Percentiles rank a stretch among this genome's conserved stretches.
Conservation (phyloP, 2,113 vertebrate genomes). For the Sceloporus undulatus region DNA sequence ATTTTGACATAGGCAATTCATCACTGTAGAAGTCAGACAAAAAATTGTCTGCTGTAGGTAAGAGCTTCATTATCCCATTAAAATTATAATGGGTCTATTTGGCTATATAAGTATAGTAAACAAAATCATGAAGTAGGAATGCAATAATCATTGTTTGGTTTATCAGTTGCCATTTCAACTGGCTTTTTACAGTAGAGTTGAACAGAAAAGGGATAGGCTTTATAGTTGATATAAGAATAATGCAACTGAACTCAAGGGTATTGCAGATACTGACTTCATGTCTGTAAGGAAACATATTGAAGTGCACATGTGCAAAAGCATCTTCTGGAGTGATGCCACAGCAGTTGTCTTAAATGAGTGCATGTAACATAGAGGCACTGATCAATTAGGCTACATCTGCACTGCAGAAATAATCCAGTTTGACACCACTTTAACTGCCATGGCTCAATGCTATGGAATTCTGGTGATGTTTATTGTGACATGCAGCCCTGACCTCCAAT, state of each 20-base stretch:
- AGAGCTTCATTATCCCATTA: slow-evolving; percentile 74
- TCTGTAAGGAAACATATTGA: neutral
- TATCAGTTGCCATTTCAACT: slow-evolving; percentile 46
- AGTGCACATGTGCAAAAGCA: neutral
- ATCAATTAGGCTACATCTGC: neutral
- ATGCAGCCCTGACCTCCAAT: too few relatives aligned
- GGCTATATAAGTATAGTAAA: slow-evolving; percentile 60
- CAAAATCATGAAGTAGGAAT: slow-evolving; percentile 56
- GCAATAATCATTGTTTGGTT: slow-evolving; percentile 52
- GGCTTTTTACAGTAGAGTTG: slow-evolving; percentile 42
- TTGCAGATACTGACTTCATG: neutral
- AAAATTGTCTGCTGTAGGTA: slow-evolving; percentile 62
- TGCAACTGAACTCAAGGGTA: neutral
- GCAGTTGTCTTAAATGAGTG: neutral
- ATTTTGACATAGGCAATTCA: slow-evolving; percentile 74
- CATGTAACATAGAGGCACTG: neutral
- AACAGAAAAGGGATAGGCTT: slow-evolving; percentile 17
- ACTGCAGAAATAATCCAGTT: too few relatives aligned
- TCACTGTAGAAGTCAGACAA: slow-evolving; percentile 73
- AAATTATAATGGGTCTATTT: slow-evolving; percentile 58
- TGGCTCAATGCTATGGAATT: too few relatives aligned
- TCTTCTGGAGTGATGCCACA: neutral
- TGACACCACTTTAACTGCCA: too few relatives aligned
- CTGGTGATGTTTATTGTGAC: too few relatives aligned
- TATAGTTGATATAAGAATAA: neutral